phyloP scores from a whole-genome alignment of 2,113 vertebrate species.

The Lamprotornis superbus region DNA sequence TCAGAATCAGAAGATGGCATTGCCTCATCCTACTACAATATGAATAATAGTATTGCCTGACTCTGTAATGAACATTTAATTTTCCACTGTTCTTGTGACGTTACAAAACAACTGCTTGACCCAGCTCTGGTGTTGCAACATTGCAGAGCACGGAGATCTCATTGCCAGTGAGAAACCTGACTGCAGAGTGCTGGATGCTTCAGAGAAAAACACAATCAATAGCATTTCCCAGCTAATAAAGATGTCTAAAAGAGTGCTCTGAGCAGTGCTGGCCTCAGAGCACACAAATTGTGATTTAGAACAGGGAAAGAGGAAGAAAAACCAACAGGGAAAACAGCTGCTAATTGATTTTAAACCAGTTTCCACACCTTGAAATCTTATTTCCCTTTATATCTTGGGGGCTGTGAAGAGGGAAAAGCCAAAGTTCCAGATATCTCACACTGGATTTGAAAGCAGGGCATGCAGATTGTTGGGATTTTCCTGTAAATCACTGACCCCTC shows the following conservation, averaged over 20 bases:
- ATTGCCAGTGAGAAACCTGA: not conserved
- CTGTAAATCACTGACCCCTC: not conserved
- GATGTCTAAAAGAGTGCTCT: not conserved
- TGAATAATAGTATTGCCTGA: not conserved
- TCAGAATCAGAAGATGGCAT: not conserved
- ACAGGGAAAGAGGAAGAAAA: not conserved
- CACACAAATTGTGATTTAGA: not conserved
- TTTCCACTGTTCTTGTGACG: not conserved
- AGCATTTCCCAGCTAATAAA: conserved; percentile 24
- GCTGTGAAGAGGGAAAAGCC: not conserved
- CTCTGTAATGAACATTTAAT: conserved; percentile 8
- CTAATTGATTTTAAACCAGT: not conserved
- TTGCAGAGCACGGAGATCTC: not conserved
- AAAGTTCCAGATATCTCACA: not conserved
- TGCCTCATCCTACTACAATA: not conserved
- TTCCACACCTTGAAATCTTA: not conserved
- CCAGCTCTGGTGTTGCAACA: not conserved
- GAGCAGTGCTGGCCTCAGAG: not conserved
- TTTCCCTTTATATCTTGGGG: not conserved
- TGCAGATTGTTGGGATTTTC: not conserved
- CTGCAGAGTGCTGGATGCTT: not conserved
- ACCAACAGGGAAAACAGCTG: not conserved
- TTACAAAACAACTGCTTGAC: not conserved
- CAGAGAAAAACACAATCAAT: not conserved
- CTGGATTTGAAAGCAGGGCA: not conserved